Evolutionary conservation across 2,888 invertebrate species (phyloP).

Genomic region (Linnaemya tessellans): DNA sequence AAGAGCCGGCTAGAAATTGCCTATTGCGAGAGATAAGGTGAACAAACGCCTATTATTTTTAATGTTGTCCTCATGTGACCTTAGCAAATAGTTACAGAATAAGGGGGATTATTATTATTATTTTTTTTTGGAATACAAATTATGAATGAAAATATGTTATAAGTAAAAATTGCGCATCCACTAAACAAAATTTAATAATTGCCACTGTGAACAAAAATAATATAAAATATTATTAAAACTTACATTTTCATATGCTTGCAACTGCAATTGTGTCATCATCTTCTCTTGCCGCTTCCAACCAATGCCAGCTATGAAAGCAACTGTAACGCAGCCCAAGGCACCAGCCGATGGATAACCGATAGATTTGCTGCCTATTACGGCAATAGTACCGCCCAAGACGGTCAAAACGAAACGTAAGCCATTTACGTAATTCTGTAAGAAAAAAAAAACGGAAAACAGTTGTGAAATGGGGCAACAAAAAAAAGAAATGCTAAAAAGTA

Average conservation of each 20-base stretch:
- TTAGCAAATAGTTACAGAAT: too few relatives aligned
- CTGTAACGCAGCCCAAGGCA: constrained; percentile 85
- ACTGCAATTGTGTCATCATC: constrained; percentile 76
- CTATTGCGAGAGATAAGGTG: too few relatives aligned
- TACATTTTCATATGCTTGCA: constrained; percentile 79
- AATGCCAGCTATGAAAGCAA: constrained; percentile 85
- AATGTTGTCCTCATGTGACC: too few relatives aligned
- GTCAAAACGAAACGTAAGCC: constrained; percentile 85
- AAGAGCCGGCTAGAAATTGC: too few relatives aligned
- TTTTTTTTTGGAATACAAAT: too few relatives aligned
- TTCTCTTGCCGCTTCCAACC: constrained; percentile 84
- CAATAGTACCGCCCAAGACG: constrained; percentile 86
- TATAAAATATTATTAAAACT: constrained; percentile 71
- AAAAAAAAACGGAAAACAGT: not conserved
- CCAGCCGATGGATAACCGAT: constrained; percentile 87
- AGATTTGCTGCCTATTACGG: constrained; percentile 86
- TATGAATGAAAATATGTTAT: too few relatives aligned
- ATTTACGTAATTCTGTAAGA: constrained; percentile 82
- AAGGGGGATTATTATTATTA: too few relatives aligned
- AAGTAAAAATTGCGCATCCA: too few relatives aligned
- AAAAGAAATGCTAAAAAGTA: not conserved
- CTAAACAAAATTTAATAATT: too few relatives aligned
- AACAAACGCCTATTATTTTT: too few relatives aligned
- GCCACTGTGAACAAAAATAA: not conserved
- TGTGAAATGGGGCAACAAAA: not conserved